Evolutionary conservation across 2,113 vertebrate genomes (phyloP), one percentile per base, ranked within the genome.

Genomic region (Haliaeetus leucogaster): DNA sequence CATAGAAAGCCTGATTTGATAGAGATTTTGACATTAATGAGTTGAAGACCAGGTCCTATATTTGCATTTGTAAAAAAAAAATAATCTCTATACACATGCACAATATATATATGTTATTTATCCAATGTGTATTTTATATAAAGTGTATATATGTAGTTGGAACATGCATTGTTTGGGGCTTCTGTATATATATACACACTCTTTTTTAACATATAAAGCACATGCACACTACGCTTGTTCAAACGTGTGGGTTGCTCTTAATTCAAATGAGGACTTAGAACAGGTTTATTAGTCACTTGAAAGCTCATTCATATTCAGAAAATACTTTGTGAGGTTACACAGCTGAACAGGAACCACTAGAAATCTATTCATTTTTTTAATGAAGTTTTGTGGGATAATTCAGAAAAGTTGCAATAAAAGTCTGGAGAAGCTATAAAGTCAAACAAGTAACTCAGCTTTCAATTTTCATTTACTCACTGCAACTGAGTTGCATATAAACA

Each of bases 161-260:
- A 74, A 58, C 6, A 9, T 7, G 26, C 4, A 2, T 5, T 34
- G 9, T 12, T 3, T 12, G 12, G 2, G 8, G 3, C 1, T 30
- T 52, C 15, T 52, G 4, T 38, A 13, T 18, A 32, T 22, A 43
- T 38, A 38, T 9, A 38, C 3, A 8, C 4, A 4, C 6, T 18
- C 13, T 45, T 45, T 38, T 86, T 40, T 45, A 32, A 63, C 14
- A 11, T 5, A 42, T 6, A 38, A 47, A 73, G 21, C 16, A n/a
- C 55, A 77, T 2, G 23, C 63, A 36, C 16, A 16, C 10, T 32
- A 30, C 0, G 0, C 25, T 43, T 43, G 38, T 7, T 79, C 52
- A 74, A 79, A 78, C 8, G 18, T 1, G 40, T 11, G n/a, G 30
- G 26, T 16, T 73, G 26, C 6, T 61, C 36, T 68, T 85, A 23